Evolutionary conservation across 2,113 vertebrate species (phyloP).

Genomic region (Chionomys nivalis): DNA sequence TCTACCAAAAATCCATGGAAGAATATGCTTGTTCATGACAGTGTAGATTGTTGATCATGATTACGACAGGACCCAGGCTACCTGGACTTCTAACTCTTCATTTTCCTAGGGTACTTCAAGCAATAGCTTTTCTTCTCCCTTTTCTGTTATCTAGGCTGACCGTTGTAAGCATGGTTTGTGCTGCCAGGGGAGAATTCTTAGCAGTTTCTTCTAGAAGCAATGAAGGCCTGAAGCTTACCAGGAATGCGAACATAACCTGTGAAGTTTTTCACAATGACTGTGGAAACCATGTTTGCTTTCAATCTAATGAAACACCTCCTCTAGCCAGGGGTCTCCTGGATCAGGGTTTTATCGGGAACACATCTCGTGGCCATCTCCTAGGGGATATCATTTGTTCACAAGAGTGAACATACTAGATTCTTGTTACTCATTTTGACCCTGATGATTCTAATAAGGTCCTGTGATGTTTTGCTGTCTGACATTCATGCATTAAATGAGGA

Average conservation of each 20-base stretch:
- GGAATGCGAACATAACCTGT: neutral
- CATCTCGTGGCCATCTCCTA: neutral
- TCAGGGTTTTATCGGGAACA: neutral
- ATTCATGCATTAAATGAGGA: neutral
- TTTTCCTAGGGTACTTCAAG: neutral
- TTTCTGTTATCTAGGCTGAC: neutral
- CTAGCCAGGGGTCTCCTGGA: neutral
- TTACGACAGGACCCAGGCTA: neutral
- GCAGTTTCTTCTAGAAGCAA: conserved; percentile 13
- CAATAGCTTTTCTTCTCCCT: neutral
- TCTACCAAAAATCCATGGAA: neutral
- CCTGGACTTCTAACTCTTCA: neutral
- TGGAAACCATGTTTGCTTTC: conserved; percentile 8
- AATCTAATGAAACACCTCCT: conserved; percentile 49
- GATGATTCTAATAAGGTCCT: neutral
- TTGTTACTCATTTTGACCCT: neutral
- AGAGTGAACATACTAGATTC: neutral
- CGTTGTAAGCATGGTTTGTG: conserved; percentile 31
- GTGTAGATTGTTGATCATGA: no score
- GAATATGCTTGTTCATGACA: no score
- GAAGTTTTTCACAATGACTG: conserved; percentile 31
- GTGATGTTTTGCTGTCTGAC: neutral
- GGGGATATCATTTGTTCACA: neutral
- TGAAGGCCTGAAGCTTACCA: neutral
- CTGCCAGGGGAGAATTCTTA: neutral